Percentiles rank a stretch among this genome's conserved stretches.
Evolutionary conservation across 1,140 invertebrate species (phyloP).

Genomic region (Drosophila pallidifrons): DNA sequence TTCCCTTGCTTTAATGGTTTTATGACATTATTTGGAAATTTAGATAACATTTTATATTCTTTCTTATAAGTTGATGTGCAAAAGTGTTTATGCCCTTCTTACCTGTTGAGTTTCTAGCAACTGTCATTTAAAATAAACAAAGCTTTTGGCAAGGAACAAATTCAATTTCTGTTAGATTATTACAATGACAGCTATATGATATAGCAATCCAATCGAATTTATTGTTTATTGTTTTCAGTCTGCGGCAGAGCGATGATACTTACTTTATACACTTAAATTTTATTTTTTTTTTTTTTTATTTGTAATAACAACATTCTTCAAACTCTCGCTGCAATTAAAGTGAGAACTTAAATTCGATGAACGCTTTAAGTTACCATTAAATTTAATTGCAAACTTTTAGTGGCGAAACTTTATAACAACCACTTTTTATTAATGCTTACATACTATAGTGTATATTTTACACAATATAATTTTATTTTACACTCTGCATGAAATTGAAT

Average conservation of each 20-base stretch:
- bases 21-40: not conserved
- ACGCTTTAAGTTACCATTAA: conserved; percentile 14
- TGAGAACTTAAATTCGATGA: not conserved
- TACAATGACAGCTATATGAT: not conserved
- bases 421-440: conserved; percentile 10
- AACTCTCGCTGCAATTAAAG: not conserved
- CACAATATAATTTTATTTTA: conserved; percentile 22
- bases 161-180: not conserved
- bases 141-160: not conserved
- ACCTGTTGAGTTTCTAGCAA: not conserved
- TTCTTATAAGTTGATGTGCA: too few relatives aligned
- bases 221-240: too few relatives aligned
- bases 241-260: not conserved
- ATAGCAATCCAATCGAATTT: not conserved
- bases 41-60: too few relatives aligned
- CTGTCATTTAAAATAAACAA: not conserved
- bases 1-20: not conserved
- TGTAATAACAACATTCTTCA: not conserved
- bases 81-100: not conserved
- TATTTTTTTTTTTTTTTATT: too few relatives aligned
- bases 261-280: not conserved
- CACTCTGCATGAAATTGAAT: conserved; percentile 23
- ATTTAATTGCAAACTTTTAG: conserved; percentile 19
- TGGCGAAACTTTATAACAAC: conserved; percentile 4
- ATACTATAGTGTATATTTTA: not conserved